Evolutionary conservation across 1,140 invertebrate species (phyloP), one percentile per base, ranked within the genome.

Genomic region (Brachionus manjavacas): DNA sequence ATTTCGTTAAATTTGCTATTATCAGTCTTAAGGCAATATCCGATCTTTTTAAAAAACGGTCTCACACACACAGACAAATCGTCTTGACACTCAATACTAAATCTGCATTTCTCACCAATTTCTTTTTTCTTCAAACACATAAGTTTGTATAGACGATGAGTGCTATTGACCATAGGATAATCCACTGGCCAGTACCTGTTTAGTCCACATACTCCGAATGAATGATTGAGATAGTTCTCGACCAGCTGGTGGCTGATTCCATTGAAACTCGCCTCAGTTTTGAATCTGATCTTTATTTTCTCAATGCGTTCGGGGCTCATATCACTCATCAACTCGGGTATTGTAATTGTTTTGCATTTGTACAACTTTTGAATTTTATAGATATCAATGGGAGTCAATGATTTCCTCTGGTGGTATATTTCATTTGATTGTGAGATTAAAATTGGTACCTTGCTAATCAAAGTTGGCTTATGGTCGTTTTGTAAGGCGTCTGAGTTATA

Each of bases 21-120:
- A 20, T 60, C 41, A 25, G 39, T 60, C n/a, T 14, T 60, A 16
- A 81, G 25, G 46, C 79, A 81, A 25, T 43, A 46, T n/a, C 79
- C 79, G 9, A 43, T n/a, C 43, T 60, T 64, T 81, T 81, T 81
- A 39, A 81, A 81, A 66, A 81, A 81, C 14, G 79, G 52, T 81
- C 79, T 60, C 20, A 60, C 25, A 64, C 79, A 81, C 25, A 81
- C 16, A 12, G 79, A 35, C 16, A 31, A 28, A 12, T 60, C 35
- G 23, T 81, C 52, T 39, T 60, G 28, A 28, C 79, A 81, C 31
- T 81, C 79, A 43, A 81, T 81, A 7, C 49, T 64, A 68, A 81
- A 81, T 64, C 64, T 31, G 60, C 79, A 81, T 12, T 25, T 39
- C 31, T 60, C 49, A 12, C 20, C 31, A 11, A 39, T 23, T 25